phyloP scores from a whole-genome alignment of 2,888 invertebrate species.

The Pyrochroa serraticornis region DNA sequence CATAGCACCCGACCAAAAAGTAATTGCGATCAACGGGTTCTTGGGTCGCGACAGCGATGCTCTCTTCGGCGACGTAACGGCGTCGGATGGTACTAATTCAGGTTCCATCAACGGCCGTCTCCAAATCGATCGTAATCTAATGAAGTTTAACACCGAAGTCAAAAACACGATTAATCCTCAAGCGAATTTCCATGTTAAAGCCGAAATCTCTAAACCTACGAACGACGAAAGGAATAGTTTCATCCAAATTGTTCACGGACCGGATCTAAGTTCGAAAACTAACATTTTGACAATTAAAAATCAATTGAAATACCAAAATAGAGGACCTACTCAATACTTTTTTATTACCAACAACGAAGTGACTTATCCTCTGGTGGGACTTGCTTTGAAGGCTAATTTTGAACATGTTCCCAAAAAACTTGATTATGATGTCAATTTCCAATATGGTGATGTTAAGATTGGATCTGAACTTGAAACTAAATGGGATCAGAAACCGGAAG shows the following conservation, averaged over 20 bases:
- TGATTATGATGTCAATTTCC: conserved; percentile 63
- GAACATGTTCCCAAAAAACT: conserved; percentile 64
- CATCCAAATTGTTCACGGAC: conserved; percentile 64
- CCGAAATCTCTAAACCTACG: conserved; percentile 57
- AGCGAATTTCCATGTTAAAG: conserved; percentile 66
- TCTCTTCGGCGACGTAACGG: conserved; percentile 60
- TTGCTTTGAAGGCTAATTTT: conserved; percentile 60
- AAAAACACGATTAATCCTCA: conserved; percentile 66
- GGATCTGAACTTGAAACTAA: conserved; percentile 60
- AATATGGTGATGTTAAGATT: conserved; percentile 65
- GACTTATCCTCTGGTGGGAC: conserved; percentile 60
- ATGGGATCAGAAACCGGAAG: conserved; percentile 54
- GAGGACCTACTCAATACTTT: conserved; percentile 56
- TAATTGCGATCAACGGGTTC: conserved; percentile 62
- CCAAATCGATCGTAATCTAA: conserved; percentile 54
- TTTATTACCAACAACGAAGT: conserved; percentile 63
- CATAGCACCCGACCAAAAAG: conserved; percentile 56
- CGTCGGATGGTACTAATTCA: conserved; percentile 59
- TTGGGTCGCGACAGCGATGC: conserved; percentile 55
- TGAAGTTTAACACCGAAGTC: conserved; percentile 61
- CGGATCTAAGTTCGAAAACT: conserved; percentile 64
- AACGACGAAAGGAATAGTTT: no score
- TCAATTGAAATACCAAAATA: conserved; percentile 28
- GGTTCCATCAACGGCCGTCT: conserved; percentile 55
- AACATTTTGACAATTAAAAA: conserved; percentile 61